Conservation (phyloP, 2,888 invertebrate species). For the Leistus spinibarbis region DNA sequence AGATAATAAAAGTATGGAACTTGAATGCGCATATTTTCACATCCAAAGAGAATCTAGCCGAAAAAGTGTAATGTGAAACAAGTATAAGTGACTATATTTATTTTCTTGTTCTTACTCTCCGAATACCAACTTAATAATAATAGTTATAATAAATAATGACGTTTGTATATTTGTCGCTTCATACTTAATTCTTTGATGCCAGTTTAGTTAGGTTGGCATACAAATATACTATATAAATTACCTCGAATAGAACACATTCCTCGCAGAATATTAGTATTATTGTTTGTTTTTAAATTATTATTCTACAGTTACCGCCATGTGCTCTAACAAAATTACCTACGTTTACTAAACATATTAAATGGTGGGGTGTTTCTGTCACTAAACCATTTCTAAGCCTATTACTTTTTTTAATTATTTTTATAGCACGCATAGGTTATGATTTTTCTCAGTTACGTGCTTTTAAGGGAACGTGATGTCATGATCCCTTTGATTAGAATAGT, state of each 20-base stretch:
- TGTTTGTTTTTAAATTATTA: not conserved
- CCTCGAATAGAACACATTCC: constrained; percentile 32
- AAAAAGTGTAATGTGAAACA: too few relatives aligned
- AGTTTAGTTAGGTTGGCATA: constrained; percentile 25
- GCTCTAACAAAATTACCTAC: not conserved
- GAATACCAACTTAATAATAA: constrained; percentile 12
- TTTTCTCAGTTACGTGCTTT: too few relatives aligned
- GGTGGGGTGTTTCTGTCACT: not conserved
- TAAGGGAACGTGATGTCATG: too few relatives aligned
- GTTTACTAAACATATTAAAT: not conserved
- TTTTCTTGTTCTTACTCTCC: constrained; percentile 9
- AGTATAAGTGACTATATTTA: not conserved
- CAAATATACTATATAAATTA: constrained; percentile 23
- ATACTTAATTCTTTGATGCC: constrained; percentile 21
- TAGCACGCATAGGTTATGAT: too few relatives aligned
- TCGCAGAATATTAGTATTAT: constrained; percentile 23
- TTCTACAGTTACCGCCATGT: constrained; percentile 29
- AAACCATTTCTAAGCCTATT: too few relatives aligned
- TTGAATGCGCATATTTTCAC: too few relatives aligned
- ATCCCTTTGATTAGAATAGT: too few relatives aligned
- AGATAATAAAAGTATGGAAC: too few relatives aligned
- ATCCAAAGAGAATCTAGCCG: too few relatives aligned
- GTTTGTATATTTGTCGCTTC: constrained; percentile 32
- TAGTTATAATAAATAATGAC: constrained; percentile 8
- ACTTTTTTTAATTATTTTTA: too few relatives aligned